Evolutionary conservation across 2,797 vertebrate genomes (phyloP).

Genomic region (Eulemur coronatus): DNA sequence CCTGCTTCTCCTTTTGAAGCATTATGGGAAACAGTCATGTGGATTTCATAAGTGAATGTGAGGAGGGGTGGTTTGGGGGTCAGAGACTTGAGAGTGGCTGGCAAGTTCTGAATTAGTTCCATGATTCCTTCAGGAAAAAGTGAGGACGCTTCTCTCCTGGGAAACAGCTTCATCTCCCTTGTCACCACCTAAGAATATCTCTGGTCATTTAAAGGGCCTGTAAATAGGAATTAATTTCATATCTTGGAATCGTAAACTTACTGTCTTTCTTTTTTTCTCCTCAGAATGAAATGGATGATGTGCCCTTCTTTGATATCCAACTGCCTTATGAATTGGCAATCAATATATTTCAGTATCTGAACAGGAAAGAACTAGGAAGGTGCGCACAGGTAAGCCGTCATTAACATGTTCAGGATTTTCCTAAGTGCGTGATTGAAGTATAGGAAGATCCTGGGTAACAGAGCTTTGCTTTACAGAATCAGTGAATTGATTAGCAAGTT

Average conservation of each 20-base stretch:
- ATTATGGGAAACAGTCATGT: neutral
- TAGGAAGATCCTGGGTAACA: neutral
- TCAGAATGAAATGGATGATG: conserved; percentile 97
- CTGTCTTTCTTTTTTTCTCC: neutral
- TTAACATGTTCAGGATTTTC: neutral
- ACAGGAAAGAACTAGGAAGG: conserved; percentile 90
- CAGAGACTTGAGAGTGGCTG: neutral
- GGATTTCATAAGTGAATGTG: neutral
- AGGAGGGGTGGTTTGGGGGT: neutral
- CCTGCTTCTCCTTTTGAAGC: neutral
- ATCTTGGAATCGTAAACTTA: neutral
- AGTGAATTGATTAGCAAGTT: neutral
- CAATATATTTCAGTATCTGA: conserved; percentile 94
- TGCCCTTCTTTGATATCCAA: conserved; percentile 97
- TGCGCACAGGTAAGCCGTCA: conserved; percentile 93
- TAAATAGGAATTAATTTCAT: neutral
- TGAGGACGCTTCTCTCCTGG: neutral
- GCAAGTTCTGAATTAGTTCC: neutral
- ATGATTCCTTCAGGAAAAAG: neutral
- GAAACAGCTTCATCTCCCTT: neutral
- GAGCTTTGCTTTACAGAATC: neutral
- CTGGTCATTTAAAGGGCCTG: neutral
- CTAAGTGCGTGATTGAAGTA: neutral
- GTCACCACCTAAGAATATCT: accelerated
- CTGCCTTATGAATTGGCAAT: conserved; percentile 95